phyloP scores from a whole-genome alignment of 2,113 vertebrate species.

The Phrynosoma blainvillii region DNA sequence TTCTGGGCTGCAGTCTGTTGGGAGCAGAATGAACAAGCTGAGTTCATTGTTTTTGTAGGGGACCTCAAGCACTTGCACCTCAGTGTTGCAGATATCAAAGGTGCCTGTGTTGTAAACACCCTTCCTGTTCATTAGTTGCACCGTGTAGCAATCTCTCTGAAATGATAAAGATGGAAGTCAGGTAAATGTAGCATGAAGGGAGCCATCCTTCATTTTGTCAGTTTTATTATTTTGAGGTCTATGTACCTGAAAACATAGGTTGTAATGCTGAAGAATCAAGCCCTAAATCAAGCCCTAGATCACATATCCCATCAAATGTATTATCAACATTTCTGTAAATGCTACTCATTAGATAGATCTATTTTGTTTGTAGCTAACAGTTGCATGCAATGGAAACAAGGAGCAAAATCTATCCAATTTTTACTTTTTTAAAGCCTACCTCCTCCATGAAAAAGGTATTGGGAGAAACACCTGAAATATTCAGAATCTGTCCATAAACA shows the following conservation, averaged over 20 bases:
- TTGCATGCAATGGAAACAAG: no score
- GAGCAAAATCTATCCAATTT: no score
- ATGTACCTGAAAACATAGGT: neutral
- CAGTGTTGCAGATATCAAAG: conserved; percentile 60
- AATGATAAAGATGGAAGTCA: neutral
- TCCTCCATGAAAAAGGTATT: no score
- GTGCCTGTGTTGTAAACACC: conserved; percentile 69
- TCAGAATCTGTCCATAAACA: no score
- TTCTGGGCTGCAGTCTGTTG: conserved; percentile 49
- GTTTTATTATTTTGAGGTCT: neutral
- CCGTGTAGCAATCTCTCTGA: conserved; percentile 76
- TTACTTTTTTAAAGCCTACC: no score
- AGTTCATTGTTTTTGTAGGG: conserved; percentile 81
- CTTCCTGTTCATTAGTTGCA: conserved; percentile 85
- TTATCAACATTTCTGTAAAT: no score
- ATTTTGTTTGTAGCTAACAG: no score
- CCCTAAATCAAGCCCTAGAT: no score
- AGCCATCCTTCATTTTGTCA: neutral
- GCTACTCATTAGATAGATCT: no score
- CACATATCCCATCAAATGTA: no score
- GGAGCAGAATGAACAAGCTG: conserved; percentile 87
- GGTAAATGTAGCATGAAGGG: neutral
- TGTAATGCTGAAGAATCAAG: neutral
- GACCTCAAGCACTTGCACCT: conserved; percentile 82
- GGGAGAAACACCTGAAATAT: no score